Conservation (phyloP, 2,888 invertebrate genomes). For the Stegophylla sp. region DNA sequence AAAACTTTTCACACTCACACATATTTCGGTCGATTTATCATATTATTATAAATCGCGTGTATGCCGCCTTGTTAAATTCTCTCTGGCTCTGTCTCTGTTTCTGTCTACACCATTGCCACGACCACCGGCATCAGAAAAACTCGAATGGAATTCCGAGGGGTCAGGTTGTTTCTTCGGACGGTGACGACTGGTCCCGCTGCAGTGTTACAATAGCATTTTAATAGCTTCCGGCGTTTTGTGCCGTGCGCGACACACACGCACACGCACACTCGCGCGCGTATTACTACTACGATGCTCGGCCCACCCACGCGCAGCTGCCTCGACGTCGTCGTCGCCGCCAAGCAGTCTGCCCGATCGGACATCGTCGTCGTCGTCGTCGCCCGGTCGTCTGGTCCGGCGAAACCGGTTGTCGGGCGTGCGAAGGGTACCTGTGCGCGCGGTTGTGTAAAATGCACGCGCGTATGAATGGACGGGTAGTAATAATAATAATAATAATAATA, state of each 20-base stretch:
- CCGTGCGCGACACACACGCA: neutral
- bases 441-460: neutral
- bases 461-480: conserved; percentile 1
- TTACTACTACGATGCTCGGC: neutral
- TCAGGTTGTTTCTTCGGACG: neutral
- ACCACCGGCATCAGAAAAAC: neutral
- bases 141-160: conserved; percentile 54
- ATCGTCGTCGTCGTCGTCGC: conserved; percentile 2
- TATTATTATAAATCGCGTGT: conserved; percentile 28
- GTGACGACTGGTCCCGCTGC: neutral
- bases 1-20: neutral
- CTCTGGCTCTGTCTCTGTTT: no score
- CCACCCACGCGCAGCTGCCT: conserved; percentile 50
- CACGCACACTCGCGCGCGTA: neutral
- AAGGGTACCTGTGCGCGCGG: neutral
- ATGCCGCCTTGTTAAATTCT: conserved; percentile 28
- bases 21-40: conserved; percentile 24
- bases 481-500: neutral
- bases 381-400: neutral
- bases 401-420: conserved; percentile 36
- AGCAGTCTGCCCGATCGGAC: conserved; percentile 49
- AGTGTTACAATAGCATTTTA: conserved; percentile 58
- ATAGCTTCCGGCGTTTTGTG: conserved; percentile 59
- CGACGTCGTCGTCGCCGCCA: conserved; percentile 46
- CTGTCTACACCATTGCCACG: conserved; percentile 10